Percentiles rank a stretch among this genome's conserved stretches.
phyloP scores from a whole-genome alignment of 2,113 vertebrate species.

The Hirundichthys speculiger region DNA sequence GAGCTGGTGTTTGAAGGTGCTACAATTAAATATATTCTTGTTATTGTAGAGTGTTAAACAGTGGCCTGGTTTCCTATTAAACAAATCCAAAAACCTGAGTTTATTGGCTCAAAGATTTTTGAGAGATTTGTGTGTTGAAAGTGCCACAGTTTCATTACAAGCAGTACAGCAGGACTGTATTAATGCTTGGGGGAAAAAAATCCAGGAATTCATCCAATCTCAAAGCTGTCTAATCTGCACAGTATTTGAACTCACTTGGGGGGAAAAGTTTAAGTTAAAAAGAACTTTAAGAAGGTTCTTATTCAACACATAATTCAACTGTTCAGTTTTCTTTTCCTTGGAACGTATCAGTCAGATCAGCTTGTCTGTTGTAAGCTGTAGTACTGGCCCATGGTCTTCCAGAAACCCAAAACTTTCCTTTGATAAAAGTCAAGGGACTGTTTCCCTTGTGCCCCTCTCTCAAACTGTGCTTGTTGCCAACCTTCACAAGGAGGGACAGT shows the following conservation, averaged over 20 bases:
- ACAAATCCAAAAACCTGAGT: too few relatives aligned
- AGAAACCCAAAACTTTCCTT: conserved; percentile 58
- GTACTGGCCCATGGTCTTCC: conserved; percentile 42
- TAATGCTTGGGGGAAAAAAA: not conserved
- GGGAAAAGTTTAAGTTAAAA: conserved; percentile 2
- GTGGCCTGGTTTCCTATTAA: too few relatives aligned
- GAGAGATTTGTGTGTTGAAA: too few relatives aligned
- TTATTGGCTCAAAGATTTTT: too few relatives aligned
- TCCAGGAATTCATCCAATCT: not conserved
- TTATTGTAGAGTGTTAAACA: too few relatives aligned
- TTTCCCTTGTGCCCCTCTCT: conserved; percentile 34
- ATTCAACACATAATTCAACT: conserved; percentile 17
- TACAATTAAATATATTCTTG: too few relatives aligned
- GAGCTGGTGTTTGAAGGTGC: too few relatives aligned
- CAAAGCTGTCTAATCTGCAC: not conserved
- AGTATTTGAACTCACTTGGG: not conserved
- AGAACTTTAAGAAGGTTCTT: not conserved
- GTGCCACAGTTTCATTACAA: not conserved
- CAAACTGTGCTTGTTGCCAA: conserved; percentile 29
- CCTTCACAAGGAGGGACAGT: conserved; percentile 34
- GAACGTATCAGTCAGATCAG: conserved; percentile 22
- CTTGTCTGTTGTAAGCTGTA: conserved; percentile 40
- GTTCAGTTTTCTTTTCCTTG: not conserved
- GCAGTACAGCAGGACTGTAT: not conserved
- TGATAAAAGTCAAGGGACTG: conserved; percentile 53